Percentiles rank a stretch among this genome's conserved stretches.
These are phyloP conservation scores for Drosophila tanythrix DNA, from an alignment of 2,888 invertebrate genomes.

Conservation along the genomic window DNA sequence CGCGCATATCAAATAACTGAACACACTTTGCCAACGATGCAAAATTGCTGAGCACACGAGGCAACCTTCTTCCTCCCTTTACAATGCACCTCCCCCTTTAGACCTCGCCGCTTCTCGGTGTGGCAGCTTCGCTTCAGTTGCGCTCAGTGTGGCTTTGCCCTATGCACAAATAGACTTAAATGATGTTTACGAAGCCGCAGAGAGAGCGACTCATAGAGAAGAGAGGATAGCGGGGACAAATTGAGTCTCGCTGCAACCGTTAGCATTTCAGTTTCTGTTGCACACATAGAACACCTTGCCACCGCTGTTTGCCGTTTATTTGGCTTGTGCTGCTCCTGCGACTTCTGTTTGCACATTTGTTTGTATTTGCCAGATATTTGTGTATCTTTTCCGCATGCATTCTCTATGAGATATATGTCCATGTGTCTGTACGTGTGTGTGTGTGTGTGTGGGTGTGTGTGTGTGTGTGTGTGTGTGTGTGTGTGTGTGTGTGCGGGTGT, in stretches of 20 bases:
- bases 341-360: constrained; percentile 74
- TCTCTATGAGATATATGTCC: constrained; percentile 1
- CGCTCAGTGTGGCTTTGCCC: constrained; percentile 45
- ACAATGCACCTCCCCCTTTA: neutral
- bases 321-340: constrained; percentile 40
- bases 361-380: constrained; percentile 75
- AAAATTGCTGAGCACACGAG: constrained; percentile 57
- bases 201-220: neutral
- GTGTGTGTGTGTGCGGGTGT: neutral
- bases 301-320: neutral
- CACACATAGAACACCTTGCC: constrained; percentile 17
- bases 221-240: neutral
- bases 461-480: constrained; percentile 7
- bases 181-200: constrained; percentile 67
- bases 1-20: constrained; percentile 79
- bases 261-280: constrained; percentile 25
- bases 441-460: constrained; percentile 7
- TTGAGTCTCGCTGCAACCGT: constrained; percentile 13
- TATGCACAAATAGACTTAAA: constrained; percentile 72
- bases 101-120: neutral
- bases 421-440: neutral
- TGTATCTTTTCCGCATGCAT: constrained; percentile 58
- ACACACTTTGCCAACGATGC: constrained; percentile 67
- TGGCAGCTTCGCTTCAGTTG: constrained; percentile 19
- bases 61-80: neutral